Evolutionary conservation across 2,797 vertebrate genomes (phyloP), one percentile per base, ranked within the genome.

Genomic region (Urocyon cinereoargenteus): DNA sequence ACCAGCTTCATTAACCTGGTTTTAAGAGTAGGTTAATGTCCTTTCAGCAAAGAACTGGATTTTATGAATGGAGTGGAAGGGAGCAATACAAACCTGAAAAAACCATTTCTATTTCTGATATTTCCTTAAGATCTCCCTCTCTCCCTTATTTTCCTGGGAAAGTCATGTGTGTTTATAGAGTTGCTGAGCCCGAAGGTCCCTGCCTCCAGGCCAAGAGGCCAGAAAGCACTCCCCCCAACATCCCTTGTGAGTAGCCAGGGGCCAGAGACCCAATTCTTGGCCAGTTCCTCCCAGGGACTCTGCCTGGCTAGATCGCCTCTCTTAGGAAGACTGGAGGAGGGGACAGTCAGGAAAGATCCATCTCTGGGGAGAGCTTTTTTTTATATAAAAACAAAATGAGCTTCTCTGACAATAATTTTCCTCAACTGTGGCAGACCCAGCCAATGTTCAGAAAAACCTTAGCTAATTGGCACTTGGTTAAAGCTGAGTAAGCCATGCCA

Each of bases 401-500:
- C 84, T 84, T 81, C 75, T 93, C 90, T 91, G 82, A 94, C 73
- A 97, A 91, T 95, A 95, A 97, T 98, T 97, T 91, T 78, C 55
- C 82, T 96, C 91, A 72, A 97, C 91, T 94, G 91, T 92, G 36
- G 84, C 94, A 97, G 93, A 85, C 87, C 86, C 15, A 3, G 93
- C 10, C 81, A 12, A 72, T 53, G 90, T 88, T 96, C 92, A 96
- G 90, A 87, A 94, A 98, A 97, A 92, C 96, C 97, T 81, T 88
- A 96, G 94, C 95, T 98, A 98, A 98, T 93, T 97, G 97, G 96
- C 94, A 93, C 70, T 96, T 62, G 34, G 85, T 87, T 89, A 96
- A 84, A 94, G 95, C 97, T 96, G 96, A 96, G 82, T 95, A 93
- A 97, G 96, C 81, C 86, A 40, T 49, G 49, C 87, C 55, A 28